Evolutionary conservation across 2,113 vertebrate genomes (phyloP), one percentile per base, ranked within the genome.

Genomic region (Oxyura jamaicensis): DNA sequence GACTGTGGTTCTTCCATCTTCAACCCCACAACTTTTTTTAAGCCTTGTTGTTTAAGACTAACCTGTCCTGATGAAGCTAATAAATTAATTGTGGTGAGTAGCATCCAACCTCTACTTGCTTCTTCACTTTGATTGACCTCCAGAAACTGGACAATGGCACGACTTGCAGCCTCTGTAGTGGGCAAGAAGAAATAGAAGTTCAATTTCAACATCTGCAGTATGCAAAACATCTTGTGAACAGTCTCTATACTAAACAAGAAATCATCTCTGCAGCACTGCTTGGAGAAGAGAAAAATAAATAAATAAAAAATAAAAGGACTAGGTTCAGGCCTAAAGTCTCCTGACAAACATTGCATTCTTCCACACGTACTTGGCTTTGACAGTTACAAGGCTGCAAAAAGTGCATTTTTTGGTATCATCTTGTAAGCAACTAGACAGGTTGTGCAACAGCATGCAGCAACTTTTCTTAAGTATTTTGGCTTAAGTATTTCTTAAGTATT

Each of bases 81-180:
- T 95, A 99, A 98, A 98, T 99, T 99, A 98, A 99, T 99, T 97
- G 99, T 99, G 91, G 99, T 99, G 84, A 99, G 98, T 69, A 99
- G 99, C 99, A 99, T 99, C 99, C 99, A 99, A 68, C 99, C 99
- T 85, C 99, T 98, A 85, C 99, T 99, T 50, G 99, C 98, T 97
- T 99, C 99, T 97, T 99, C 99, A 53, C 99, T 99, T 98, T 99
- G 99, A 98, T 99, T 99, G 96, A 99, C 98, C 98, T 99, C 99
- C 97, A 99, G 97, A 93, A 99, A 99, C 80, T 99, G 99, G 94
- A 99, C 99, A 65, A 99, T 99, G 95, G 99, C 99, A 95, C 99
- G 98, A 97, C 99, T 99, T 85, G 99, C 99, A 69, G 99, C 99
- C 97, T 99, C 99, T 99, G 97, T 12, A 72, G 50, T 8, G 36